Conservation (phyloP, 2,888 invertebrate genomes). For the Rhamnusium bicolor region DNA sequence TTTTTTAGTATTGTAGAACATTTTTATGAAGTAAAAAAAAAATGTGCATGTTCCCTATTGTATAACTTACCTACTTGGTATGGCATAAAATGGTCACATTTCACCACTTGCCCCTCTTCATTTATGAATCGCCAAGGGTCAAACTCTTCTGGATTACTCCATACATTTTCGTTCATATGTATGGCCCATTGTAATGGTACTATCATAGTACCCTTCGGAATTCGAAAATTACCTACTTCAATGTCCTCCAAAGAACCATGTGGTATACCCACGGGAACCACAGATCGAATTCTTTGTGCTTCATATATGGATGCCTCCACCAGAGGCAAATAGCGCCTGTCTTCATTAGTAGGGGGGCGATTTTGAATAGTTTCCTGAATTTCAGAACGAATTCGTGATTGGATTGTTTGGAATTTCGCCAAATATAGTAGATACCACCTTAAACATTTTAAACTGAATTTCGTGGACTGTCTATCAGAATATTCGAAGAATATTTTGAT, state of each 20-base stretch:
- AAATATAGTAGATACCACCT: conserved; percentile 86
- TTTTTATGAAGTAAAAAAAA: no score
- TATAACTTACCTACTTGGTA: conserved; percentile 82
- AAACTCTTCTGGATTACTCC: conserved; percentile 80
- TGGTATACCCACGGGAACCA: conserved; percentile 89
- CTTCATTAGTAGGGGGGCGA: conserved; percentile 72
- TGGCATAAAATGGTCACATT: conserved; percentile 83
- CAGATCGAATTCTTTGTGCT: conserved; percentile 83
- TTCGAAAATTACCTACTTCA: conserved; percentile 72
- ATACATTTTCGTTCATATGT: conserved; percentile 80
- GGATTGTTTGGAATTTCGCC: conserved; percentile 78
- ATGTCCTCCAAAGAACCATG: conserved; percentile 80
- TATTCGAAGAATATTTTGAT: no score
- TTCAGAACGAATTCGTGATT: conserved; percentile 77
- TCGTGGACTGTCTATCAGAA: background rate
- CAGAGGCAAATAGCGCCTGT: conserved; percentile 74
- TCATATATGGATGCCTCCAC: conserved; percentile 85
- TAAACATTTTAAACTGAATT: conserved; percentile 23
- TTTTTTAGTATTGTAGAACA: no score
- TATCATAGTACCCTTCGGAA: conserved; percentile 83
- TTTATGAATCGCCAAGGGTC: conserved; percentile 81
- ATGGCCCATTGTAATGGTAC: conserved; percentile 88
- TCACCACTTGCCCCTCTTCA: conserved; percentile 76
- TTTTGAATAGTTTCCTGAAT: conserved; percentile 67
- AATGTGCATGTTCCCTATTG: no score